These are phyloP conservation scores for Pteruthius melanotis DNA, from an alignment of 2,113 vertebrate genomes.

Conservation along the genomic window DNA sequence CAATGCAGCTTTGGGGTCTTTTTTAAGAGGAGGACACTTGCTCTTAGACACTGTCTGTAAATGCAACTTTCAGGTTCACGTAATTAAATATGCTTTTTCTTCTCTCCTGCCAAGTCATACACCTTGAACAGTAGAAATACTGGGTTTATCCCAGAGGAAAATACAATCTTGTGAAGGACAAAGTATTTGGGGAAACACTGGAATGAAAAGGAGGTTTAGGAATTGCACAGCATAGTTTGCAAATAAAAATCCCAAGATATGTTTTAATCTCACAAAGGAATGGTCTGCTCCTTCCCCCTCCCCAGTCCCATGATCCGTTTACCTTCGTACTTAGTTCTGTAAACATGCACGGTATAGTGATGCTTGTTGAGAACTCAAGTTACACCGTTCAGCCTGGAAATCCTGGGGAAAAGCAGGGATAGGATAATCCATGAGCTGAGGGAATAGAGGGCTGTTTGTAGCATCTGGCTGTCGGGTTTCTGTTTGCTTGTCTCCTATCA, in stretches of 20 bases:
- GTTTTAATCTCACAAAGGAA: not conserved
- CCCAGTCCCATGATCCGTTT: not conserved
- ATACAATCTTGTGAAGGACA: not conserved
- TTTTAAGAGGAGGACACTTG: not conserved
- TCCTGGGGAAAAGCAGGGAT: not conserved
- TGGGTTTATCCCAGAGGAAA: not conserved
- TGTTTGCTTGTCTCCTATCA: rapidly evolving
- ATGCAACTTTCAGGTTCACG: not conserved
- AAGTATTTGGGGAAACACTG: not conserved
- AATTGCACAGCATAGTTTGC: not conserved
- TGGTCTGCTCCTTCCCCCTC: not conserved
- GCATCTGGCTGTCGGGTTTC: not conserved
- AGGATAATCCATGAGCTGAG: not conserved
- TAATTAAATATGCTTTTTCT: not conserved
- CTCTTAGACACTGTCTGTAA: not conserved
- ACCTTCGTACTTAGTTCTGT: not conserved
- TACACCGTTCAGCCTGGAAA: not conserved
- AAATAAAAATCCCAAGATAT: not conserved
- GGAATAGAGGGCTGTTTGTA: not conserved
- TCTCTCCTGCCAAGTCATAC: not conserved
- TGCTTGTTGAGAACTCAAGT: not conserved
- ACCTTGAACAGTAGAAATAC: not conserved
- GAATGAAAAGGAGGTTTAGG: not conserved
- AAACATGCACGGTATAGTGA: not conserved
- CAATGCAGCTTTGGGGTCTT: not conserved